Evolutionary conservation across 2,888 invertebrate species (phyloP).

Genomic region (Chymomyza fuscimana): DNA sequence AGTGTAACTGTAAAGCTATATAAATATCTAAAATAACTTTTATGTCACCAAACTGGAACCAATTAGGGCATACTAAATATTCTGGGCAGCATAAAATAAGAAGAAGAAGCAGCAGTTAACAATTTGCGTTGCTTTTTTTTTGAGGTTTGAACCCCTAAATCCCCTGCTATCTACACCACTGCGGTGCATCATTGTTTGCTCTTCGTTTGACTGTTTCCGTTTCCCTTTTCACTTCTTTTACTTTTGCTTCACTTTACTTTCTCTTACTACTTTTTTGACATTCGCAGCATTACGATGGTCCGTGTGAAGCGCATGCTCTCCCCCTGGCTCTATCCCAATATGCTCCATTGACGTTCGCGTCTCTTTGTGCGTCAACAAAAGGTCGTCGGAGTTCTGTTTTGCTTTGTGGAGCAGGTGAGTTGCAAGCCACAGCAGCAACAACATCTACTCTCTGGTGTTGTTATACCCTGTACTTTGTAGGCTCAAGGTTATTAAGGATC

Average conservation of each 20-base stretch:
- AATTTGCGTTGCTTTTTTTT: no score
- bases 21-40: no score
- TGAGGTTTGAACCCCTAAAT: no score
- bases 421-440: background rate
- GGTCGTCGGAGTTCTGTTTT: conserved; percentile 66
- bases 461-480: no score
- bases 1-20: no score
- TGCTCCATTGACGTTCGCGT: conserved; percentile 68
- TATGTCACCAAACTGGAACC: no score
- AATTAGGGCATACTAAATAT: no score
- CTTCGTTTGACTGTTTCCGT: background rate
- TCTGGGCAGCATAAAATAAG: no score
- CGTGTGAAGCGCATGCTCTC: conserved; percentile 76
- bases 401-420: conserved; percentile 75
- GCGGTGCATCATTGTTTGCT: background rate
- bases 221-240: background rate
- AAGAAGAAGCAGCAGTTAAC: no score
- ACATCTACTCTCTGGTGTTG: no score
- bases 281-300: conserved; percentile 71
- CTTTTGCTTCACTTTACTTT: background rate
- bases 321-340: conserved; percentile 75
- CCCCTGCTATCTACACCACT: no score
- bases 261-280: conserved; percentile 1
- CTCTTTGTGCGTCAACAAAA: conserved; percentile 69
- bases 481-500: no score